phyloP scores from a whole-genome alignment of 2,888 invertebrate genomes.

The Ichneumoninae sp. region DNA sequence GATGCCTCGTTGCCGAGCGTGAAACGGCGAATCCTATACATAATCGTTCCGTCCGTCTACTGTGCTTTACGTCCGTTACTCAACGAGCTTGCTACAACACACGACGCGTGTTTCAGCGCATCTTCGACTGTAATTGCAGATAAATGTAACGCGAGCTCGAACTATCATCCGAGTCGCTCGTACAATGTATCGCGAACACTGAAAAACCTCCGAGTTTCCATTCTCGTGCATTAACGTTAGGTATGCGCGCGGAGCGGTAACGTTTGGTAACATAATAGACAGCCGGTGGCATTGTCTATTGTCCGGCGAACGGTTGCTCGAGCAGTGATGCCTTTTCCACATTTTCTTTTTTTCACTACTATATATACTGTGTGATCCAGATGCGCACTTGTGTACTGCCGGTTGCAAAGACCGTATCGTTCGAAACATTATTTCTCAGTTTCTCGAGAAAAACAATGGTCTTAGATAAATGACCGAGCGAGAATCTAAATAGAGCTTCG shows the following conservation, averaged over 20 bases:
- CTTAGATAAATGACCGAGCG: conserved; percentile 20
- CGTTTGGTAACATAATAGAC: conserved; percentile 26
- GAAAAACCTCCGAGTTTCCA: neutral
- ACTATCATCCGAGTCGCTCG: neutral
- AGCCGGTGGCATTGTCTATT: conserved; percentile 51
- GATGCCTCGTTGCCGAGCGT: conserved; percentile 34
- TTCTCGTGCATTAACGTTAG: neutral
- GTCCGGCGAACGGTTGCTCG: conserved; percentile 34
- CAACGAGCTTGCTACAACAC: conserved; percentile 26
- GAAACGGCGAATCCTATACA: conserved; percentile 54
- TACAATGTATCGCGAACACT: neutral
- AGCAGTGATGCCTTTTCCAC: neutral
- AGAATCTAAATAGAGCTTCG: conserved; percentile 17
- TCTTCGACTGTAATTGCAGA: conserved; percentile 12
- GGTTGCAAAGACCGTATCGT: neutral
- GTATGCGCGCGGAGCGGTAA: neutral
- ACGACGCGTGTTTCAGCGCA: conserved; percentile 4
- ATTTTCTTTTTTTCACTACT: neutral
- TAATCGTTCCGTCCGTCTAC: conserved; percentile 21
- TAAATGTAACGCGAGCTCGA: conserved; percentile 1
- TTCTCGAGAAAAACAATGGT: conserved; percentile 39
- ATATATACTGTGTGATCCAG: conserved; percentile 24
- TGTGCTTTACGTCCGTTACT: conserved; percentile 21
- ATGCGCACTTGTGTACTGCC: conserved; percentile 28
- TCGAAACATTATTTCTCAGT: conserved; percentile 28